phyloP scores from a whole-genome alignment of 1,140 invertebrate species.

The Chymomyza costata region DNA sequence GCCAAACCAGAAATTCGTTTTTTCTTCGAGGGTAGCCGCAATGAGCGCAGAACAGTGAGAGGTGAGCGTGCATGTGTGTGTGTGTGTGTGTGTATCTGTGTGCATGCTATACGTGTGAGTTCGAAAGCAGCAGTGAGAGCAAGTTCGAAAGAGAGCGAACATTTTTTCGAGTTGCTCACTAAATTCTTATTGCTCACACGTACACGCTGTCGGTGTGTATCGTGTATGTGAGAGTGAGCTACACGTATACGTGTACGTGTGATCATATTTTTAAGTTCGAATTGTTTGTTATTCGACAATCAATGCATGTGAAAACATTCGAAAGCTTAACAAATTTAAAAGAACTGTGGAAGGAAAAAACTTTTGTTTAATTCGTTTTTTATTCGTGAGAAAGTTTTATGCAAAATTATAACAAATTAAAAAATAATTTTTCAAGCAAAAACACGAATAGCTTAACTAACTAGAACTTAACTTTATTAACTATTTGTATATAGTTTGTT shows the following conservation, averaged over 20 bases:
- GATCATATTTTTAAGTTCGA: constrained; percentile 30
- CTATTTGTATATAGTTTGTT: too few relatives aligned
- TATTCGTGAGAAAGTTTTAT: too few relatives aligned
- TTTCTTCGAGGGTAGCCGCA: constrained; percentile 55
- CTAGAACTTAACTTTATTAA: too few relatives aligned
- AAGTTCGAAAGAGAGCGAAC: constrained; percentile 31
- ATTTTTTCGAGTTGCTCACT: constrained; percentile 25
- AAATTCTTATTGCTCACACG: constrained; percentile 58
- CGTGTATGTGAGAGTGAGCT: too few relatives aligned
- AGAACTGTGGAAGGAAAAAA: too few relatives aligned
- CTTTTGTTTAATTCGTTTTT: too few relatives aligned
- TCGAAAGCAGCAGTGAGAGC: constrained; percentile 61
- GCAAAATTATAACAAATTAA: too few relatives aligned
- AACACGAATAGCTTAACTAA: too few relatives aligned
- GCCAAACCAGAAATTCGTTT: constrained; percentile 49
- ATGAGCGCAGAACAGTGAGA: too few relatives aligned
- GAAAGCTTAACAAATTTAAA: too few relatives aligned
- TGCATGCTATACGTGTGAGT: constrained; percentile 30
- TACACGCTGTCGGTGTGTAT: constrained; percentile 43
- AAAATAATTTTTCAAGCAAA: too few relatives aligned
- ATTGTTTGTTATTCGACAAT: background rate
- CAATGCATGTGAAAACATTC: too few relatives aligned
- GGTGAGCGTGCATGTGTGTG: constrained; percentile 2
- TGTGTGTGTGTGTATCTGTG: constrained; percentile 26
- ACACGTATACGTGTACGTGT: constrained; percentile 12